Conservation (phyloP, 1,140 invertebrate species). For the Kradibia gibbosae region DNA sequence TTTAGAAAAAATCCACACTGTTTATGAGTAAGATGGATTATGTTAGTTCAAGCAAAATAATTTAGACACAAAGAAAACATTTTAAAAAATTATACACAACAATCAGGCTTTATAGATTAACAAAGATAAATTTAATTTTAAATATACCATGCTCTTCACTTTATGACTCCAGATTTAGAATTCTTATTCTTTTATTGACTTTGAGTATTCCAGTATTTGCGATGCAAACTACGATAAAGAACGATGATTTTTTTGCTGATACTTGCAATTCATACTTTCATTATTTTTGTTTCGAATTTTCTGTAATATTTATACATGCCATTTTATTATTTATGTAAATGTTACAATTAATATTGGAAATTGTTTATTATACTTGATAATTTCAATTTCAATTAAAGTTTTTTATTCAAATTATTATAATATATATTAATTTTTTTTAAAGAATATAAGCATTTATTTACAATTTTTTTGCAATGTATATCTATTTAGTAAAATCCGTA, state of each 20-base stretch:
- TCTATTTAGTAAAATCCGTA: no score
- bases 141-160: not conserved
- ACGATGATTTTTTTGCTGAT: not conserved
- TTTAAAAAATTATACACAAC: not conserved
- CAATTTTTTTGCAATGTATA: no score
- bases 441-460: no score
- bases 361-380: no score
- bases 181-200: not conserved
- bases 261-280: not conserved
- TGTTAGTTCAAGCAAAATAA: not conserved
- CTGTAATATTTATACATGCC: not conserved
- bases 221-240: not conserved
- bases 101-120: not conserved
- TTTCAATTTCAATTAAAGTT: no score
- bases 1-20: not conserved
- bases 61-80: not conserved
- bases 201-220: not conserved
- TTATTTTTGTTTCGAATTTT: not conserved
- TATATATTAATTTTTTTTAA: no score
- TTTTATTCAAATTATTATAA: no score
- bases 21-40: not conserved
- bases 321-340: no score
- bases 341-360: no score
- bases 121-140: not conserved
- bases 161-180: not conserved